A percentile compares a stretch with the other conserved stretches of the same genome.
phyloP scores from a whole-genome alignment of 2,888 invertebrate genomes.

The Sclerodermus sp. region DNA sequence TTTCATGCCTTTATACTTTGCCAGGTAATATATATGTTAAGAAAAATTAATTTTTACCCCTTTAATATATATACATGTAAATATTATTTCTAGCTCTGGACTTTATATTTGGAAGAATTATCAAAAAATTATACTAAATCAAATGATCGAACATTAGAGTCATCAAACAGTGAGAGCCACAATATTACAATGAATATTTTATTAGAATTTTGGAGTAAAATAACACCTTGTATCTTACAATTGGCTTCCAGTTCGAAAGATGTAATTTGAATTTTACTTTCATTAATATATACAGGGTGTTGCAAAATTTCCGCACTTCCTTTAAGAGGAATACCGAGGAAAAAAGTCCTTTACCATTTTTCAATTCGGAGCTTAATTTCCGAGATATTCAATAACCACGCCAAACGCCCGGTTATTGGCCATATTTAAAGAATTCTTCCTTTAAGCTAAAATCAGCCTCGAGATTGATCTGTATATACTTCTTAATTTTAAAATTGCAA shows the following conservation, averaged over 20 bases:
- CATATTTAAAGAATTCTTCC: too few species aligned
- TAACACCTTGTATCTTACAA: constrained; percentile 93
- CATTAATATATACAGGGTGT: too few species aligned
- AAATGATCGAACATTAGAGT: too few species aligned
- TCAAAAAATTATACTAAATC: constrained; percentile 63
- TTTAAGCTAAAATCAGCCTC: too few species aligned
- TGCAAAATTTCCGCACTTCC: too few species aligned
- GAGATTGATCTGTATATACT: not conserved
- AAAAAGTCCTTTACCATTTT: too few species aligned
- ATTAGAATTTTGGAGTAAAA: constrained; percentile 98
- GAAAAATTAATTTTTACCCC: not conserved
- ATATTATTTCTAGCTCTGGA: constrained; percentile 84
- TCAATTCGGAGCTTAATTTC: too few species aligned
- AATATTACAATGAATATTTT: constrained; percentile 78
- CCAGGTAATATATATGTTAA: constrained; percentile 65
- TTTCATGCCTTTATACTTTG: constrained; percentile 97
- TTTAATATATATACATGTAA: not conserved
- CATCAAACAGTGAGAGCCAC: constrained; percentile 71
- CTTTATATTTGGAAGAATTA: constrained; percentile 92
- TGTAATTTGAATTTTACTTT: constrained; percentile 58
- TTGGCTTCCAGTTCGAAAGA: constrained; percentile 89
- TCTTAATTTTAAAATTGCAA: too few species aligned
- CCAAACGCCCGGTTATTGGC: too few species aligned
- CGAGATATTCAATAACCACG: too few species aligned
- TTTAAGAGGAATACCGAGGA: too few species aligned